Percentiles rank a stretch among this genome's conserved stretches.
Conservation (phyloP, 2,113 vertebrate genomes). For the Leucosticte australis region DNA sequence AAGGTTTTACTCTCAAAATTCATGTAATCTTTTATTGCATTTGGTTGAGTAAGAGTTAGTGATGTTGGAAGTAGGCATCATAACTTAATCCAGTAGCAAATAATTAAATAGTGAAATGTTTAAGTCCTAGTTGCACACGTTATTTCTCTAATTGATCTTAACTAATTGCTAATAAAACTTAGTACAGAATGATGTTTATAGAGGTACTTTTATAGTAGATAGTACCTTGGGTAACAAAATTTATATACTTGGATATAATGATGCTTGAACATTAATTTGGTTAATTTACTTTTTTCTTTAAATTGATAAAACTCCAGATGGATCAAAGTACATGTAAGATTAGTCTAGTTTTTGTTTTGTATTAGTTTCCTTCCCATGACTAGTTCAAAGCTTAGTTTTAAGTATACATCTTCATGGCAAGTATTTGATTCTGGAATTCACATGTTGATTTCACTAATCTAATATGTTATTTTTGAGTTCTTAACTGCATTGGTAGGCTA, state of each 20-base stretch:
- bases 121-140: neutral
- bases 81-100: neutral
- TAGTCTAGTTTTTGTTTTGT: neutral
- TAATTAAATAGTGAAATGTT: neutral
- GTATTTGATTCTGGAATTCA: neutral
- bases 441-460: neutral
- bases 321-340: neutral
- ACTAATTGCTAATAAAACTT: neutral
- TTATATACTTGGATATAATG: neutral
- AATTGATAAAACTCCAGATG: neutral
- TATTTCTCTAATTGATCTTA: neutral
- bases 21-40: neutral
- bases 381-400: neutral
- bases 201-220: neutral
- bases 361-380: neutral
- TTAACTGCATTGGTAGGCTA: neutral
- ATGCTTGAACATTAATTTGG: neutral
- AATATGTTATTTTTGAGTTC: neutral
- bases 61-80: neutral
- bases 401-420: neutral
- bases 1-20: slow-evolving; percentile 68
- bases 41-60: neutral
- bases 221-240: neutral
- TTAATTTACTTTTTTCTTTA: neutral
- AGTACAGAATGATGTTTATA: neutral